phyloP scores from a whole-genome alignment of 2,888 invertebrate species.

The Oscheius sp. region DNA sequence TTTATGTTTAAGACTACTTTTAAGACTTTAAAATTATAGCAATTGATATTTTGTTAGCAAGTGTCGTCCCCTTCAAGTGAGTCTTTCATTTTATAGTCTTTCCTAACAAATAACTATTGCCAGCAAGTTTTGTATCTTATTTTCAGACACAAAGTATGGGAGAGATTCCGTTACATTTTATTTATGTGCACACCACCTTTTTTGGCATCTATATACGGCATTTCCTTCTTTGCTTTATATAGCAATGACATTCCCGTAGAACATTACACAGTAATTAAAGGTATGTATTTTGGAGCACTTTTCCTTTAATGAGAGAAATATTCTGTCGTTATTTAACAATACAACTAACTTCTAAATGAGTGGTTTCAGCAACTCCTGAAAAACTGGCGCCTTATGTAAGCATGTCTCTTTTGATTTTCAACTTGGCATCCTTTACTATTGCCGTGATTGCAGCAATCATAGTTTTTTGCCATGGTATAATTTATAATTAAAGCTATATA shows the following conservation, averaged over 20 bases:
- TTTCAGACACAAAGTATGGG: constrained; percentile 1
- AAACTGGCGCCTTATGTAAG: not conserved
- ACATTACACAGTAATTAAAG: not conserved
- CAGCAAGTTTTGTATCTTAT: no score
- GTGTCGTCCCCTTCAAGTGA: not conserved
- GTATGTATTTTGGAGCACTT: not conserved
- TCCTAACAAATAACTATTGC: not conserved
- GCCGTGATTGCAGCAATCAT: not conserved
- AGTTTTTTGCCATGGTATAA: not conserved
- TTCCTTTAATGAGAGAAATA: not conserved
- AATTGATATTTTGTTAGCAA: not conserved
- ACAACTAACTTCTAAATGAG: not conserved
- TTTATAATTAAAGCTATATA: not conserved
- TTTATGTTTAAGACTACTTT: not conserved
- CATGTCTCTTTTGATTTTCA: not conserved
- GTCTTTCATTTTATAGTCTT: not conserved
- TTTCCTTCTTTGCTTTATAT: not conserved
- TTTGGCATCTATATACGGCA: not conserved
- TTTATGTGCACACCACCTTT: constrained; percentile 5
- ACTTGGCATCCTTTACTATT: not conserved
- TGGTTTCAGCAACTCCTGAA: constrained; percentile 9
- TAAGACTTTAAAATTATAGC: not conserved
- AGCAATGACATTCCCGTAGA: not conserved
- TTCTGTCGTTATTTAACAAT: not conserved
- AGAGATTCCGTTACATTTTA: not conserved